Evolutionary conservation across 2,113 vertebrate species (phyloP).

Genomic region (western clawed frog (Xenopus tropicalis)): DNA sequence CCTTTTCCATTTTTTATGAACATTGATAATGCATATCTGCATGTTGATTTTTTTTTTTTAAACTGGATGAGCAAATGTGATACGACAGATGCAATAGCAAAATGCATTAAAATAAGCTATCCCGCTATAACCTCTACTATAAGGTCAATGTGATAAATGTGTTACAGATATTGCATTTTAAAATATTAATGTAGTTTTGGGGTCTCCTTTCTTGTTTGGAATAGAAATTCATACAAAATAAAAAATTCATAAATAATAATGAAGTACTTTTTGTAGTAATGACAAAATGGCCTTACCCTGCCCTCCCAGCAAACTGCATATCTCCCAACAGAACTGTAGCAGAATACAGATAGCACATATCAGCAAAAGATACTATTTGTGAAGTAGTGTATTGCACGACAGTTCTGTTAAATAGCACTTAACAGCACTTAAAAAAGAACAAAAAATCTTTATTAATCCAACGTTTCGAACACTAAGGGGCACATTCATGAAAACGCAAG

Average conservation of each 20-base stretch:
- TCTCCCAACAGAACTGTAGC: not conserved
- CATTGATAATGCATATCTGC: conserved; percentile 26
- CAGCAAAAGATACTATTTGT: not conserved
- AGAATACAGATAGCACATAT: not conserved
- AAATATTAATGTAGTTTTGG: conserved; percentile 28
- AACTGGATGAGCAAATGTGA: conserved; percentile 32
- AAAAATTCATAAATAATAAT: conserved; percentile 40
- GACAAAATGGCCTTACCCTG: not conserved
- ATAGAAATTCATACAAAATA: conserved; percentile 25
- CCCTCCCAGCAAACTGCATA: not conserved
- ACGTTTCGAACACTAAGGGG: too few relatives aligned
- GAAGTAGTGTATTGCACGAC: too few relatives aligned
- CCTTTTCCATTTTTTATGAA: conserved; percentile 39
- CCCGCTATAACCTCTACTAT: conserved; percentile 28
- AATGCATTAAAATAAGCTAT: conserved; percentile 40
- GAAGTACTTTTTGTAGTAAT: conserved; percentile 35
- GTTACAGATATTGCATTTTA: conserved; percentile 31
- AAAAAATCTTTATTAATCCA: too few relatives aligned
- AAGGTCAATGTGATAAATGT: conserved; percentile 39
- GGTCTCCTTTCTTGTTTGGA: not conserved
- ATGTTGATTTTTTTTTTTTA: conserved; percentile 20
- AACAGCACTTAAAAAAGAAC: too few relatives aligned
- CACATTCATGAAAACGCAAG: too few relatives aligned
- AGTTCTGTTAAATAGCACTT: too few relatives aligned
- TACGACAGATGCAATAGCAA: conserved; percentile 29